A percentile compares a stretch with the other conserved stretches of the same genome.
phyloP scores from a whole-genome alignment of 1,140 invertebrate genomes.

The Drosophila burlai region DNA sequence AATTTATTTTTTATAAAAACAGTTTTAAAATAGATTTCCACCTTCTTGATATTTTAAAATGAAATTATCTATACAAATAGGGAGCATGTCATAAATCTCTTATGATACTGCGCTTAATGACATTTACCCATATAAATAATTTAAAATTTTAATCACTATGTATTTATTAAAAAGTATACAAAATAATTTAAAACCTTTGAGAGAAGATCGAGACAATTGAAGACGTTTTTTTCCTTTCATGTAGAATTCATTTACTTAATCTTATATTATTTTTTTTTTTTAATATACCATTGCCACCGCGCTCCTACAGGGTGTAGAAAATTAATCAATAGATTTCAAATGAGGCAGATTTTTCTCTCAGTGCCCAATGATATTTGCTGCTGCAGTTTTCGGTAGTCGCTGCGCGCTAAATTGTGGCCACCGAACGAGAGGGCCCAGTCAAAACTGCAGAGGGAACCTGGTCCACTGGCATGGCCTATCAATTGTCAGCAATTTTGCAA shows the following conservation, averaged over 20 bases:
- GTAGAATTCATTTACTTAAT: not conserved
- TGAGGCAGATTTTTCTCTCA: not conserved
- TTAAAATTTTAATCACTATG: not conserved
- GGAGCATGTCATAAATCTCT: too few species aligned
- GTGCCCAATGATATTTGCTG: constrained; percentile 4
- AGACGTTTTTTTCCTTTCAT: not conserved
- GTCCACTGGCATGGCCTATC: constrained; percentile 59
- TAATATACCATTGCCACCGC: not conserved
- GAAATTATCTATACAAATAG: not conserved
- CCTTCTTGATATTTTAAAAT: not conserved
- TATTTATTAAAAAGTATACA: not conserved
- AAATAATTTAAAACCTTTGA: not conserved
- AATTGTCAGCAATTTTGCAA: constrained; percentile 73
- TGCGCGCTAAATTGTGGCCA: constrained; percentile 77
- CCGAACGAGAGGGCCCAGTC: constrained; percentile 38
- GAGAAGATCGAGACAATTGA: not conserved
- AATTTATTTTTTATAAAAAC: not conserved
- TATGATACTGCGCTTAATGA: not conserved
- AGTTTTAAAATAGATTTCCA: not conserved
- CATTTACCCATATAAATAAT: not conserved
- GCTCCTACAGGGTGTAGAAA: not conserved
- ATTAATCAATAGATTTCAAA: too few species aligned
- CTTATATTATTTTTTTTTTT: too few species aligned
- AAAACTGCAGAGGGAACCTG: constrained; percentile 17
- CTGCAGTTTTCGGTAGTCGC: constrained; percentile 76